Evolutionary conservation across 2,797 vertebrate species (phyloP).

Genomic region (Neosilurus hyrtlii): DNA sequence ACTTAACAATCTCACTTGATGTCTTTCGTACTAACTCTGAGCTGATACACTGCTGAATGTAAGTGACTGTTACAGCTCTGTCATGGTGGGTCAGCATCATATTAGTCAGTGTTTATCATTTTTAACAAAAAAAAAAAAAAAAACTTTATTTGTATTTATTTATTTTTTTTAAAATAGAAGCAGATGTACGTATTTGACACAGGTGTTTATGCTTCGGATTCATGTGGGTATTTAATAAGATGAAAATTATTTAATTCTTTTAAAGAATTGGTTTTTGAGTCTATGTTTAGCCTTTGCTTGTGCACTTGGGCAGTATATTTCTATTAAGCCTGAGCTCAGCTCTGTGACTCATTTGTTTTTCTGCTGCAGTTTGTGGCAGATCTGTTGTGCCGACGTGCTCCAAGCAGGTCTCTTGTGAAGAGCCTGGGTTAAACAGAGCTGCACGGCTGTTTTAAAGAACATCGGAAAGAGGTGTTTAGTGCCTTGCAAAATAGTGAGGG

Average conservation of each 20-base stretch:
- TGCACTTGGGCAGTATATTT: constrained; percentile 8
- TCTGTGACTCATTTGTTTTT: constrained; percentile 43
- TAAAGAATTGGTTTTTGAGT: constrained; percentile 30
- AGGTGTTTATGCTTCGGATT: neutral
- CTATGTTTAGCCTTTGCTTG: constrained; percentile 20
- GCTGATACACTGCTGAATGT: neutral
- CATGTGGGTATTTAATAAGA: neutral
- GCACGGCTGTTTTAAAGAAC: neutral
- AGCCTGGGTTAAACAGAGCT: constrained; percentile 18
- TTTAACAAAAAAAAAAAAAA: neutral
- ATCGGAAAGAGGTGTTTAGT: constrained; percentile 18
- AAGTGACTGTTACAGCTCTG: neutral
- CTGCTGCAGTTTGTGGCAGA: constrained; percentile 37
- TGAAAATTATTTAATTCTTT: neutral
- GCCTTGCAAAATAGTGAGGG: neutral
- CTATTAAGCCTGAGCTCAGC: constrained; percentile 34
- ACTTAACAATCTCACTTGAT: too few species aligned
- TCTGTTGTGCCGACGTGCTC: constrained; percentile 8
- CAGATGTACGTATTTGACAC: neutral
- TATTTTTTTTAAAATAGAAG: too few species aligned
- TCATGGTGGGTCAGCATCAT: neutral
- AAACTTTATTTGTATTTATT: too few species aligned
- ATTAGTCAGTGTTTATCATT: neutral
- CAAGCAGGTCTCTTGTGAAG: constrained; percentile 18
- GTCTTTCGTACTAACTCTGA: neutral